phyloP scores from a whole-genome alignment of 2,888 invertebrate species.

The Teleiodes luculella region DNA sequence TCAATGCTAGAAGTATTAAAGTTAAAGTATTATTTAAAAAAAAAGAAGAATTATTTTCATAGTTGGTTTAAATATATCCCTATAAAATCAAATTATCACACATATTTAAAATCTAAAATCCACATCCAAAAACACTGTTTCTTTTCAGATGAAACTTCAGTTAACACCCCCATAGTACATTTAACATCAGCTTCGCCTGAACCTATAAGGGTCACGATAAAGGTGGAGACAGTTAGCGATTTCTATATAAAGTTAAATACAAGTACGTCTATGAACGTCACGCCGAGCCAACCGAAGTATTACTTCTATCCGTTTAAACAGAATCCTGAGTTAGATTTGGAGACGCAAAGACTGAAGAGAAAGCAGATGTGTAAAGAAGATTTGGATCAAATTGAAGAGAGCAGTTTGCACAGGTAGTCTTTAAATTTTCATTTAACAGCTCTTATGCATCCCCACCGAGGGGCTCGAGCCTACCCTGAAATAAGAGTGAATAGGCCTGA shows the following conservation, averaged over 20 bases:
- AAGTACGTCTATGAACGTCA: constrained; percentile 60
- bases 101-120: no score
- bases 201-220: constrained; percentile 79
- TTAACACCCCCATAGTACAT: constrained; percentile 81
- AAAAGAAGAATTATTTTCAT: no score
- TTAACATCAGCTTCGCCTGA: constrained; percentile 82
- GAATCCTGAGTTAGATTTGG: constrained; percentile 44
- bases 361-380: constrained; percentile 58
- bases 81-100: no score
- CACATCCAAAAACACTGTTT: neutral
- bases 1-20: no score
- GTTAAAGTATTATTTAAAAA: no score
- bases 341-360: constrained; percentile 44
- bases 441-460: no score
- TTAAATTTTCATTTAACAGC: no score
- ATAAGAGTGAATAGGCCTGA: no score
- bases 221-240: constrained; percentile 76
- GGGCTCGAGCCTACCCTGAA: no score
- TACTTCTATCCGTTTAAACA: constrained; percentile 77
- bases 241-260: constrained; percentile 76
- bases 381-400: constrained; percentile 35
- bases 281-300: constrained; percentile 71
- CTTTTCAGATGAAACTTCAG: constrained; percentile 53
- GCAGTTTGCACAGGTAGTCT: constrained; percentile 29
- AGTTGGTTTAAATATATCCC: no score